A percentile compares a stretch with the other conserved stretches of the same genome.
Evolutionary conservation across 1,140 invertebrate genomes (phyloP).

Genomic region (Pogonomyrmex barbatus): DNA sequence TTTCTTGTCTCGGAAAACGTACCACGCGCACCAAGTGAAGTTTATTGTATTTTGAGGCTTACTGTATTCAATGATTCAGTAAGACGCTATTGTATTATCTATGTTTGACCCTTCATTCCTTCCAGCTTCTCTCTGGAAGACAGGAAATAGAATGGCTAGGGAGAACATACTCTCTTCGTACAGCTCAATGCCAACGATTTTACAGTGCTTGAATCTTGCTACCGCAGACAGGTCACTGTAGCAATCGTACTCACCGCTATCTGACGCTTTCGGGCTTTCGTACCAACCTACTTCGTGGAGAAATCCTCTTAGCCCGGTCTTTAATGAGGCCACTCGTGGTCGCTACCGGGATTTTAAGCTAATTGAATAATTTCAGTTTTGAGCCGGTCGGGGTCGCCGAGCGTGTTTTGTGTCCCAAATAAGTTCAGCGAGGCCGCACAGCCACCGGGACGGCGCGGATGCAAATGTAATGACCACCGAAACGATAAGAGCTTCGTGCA

Average conservation of each 20-base stretch:
- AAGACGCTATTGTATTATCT: slow-evolving; percentile 6
- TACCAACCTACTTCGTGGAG: slow-evolving; percentile 62
- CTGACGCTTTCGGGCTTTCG: slow-evolving; percentile 54
- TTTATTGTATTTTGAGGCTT: slow-evolving; percentile 10
- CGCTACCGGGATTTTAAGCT: slow-evolving; percentile 78
- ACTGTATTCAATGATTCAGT: slow-evolving; percentile 45
- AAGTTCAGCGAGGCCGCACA: slow-evolving; percentile 23
- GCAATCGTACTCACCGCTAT: background rate
- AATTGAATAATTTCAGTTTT: slow-evolving; percentile 82
- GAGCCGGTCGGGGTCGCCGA: slow-evolving; percentile 51
- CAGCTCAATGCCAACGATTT: slow-evolving; percentile 2
- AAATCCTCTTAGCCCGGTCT: slow-evolving; percentile 81
- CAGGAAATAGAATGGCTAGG: background rate
- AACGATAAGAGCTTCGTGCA: slow-evolving; percentile 45
- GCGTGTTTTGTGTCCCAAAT: slow-evolving; percentile 65
- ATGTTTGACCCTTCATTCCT: background rate
- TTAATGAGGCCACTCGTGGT: slow-evolving; percentile 77
- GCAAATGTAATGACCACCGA: slow-evolving; percentile 60
- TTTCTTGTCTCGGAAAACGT: slow-evolving; percentile 10
- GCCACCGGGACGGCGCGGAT: slow-evolving; percentile 13
- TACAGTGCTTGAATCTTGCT: slow-evolving; percentile 62
- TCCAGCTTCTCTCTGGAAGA: background rate
- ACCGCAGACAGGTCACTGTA: slow-evolving; percentile 59
- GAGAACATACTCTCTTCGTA: background rate
- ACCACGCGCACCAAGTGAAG: background rate